Percentiles rank a stretch among this genome's conserved stretches.
Evolutionary conservation across 2,888 invertebrate genomes (phyloP).

Genomic region (Micoletzkya japonica): DNA sequence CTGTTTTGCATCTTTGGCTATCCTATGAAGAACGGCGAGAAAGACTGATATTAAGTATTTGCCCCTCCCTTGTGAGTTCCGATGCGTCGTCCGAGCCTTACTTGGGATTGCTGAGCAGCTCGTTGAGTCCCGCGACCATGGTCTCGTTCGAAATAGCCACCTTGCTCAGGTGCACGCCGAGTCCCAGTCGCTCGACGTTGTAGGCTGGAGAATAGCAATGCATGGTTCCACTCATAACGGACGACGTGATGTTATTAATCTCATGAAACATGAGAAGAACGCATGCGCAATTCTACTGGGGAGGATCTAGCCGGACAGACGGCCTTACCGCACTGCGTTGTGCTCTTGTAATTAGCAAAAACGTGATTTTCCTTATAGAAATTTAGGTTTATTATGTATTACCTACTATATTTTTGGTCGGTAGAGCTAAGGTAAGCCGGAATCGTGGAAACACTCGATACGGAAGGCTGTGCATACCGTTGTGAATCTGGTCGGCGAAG

Average conservation of each 20-base stretch:
- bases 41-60: background rate
- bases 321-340: background rate
- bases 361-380: no score
- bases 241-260: background rate
- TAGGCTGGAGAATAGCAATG: background rate
- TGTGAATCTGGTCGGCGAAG: slow-evolving; percentile 42
- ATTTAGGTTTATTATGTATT: no score
- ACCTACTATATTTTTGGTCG: no score
- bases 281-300: background rate
- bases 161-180: background rate
- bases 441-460: no score
- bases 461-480: slow-evolving; percentile 5
- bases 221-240: background rate
- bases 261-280: background rate
- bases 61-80: background rate
- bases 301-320: background rate
- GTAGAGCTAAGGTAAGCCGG: no score
- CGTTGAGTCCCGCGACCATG: background rate
- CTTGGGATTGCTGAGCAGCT: background rate
- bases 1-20: no score
- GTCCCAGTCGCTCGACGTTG: slow-evolving; percentile 8
- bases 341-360: background rate
- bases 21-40: no score
- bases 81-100: background rate
- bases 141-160: background rate